These are phyloP conservation scores for Zaprionus vittiger DNA, from an alignment of 1,140 invertebrate species.

Conservation along the genomic window DNA sequence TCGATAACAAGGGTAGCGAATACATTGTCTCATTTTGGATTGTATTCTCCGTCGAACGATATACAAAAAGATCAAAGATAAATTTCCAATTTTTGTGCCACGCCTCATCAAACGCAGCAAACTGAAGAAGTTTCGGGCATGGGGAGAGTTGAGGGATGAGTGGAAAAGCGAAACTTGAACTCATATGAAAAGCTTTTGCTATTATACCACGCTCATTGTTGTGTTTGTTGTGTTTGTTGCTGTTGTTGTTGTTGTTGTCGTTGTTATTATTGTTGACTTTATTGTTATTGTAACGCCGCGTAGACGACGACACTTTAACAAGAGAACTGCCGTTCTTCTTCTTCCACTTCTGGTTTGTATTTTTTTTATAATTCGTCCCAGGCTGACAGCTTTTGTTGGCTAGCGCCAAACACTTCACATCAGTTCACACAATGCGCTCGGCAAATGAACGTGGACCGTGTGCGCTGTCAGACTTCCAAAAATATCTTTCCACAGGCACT, in stretches of 20 bases:
- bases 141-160: background rate
- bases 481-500: conserved; percentile 17
- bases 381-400: conserved; percentile 74
- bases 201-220: conserved; percentile 71
- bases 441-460: conserved; percentile 55
- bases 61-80: conserved; percentile 81
- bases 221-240: conserved; percentile 44
- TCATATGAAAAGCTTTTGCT: conserved; percentile 75
- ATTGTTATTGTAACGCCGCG: conserved; percentile 77
- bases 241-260: conserved; percentile 46
- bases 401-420: conserved; percentile 70
- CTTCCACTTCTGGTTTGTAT: background rate
- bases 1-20: conserved; percentile 50
- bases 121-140: conserved; percentile 33
- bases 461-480: conserved; percentile 23
- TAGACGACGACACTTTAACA: conserved; percentile 76
- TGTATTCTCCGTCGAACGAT: conserved; percentile 62
- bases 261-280: conserved; percentile 77
- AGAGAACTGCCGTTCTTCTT: conserved; percentile 32
- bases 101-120: conserved; percentile 74
- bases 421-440: conserved; percentile 66
- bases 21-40: conserved; percentile 55
- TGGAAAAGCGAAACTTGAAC: conserved; percentile 44
- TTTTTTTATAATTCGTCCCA: conserved; percentile 35
- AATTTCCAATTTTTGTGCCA: conserved; percentile 76